A percentile compares a stretch with the other conserved stretches of the same genome.
Conservation (phyloP, 2,888 invertebrate genomes). For the Pachliopta kotzebuea region DNA sequence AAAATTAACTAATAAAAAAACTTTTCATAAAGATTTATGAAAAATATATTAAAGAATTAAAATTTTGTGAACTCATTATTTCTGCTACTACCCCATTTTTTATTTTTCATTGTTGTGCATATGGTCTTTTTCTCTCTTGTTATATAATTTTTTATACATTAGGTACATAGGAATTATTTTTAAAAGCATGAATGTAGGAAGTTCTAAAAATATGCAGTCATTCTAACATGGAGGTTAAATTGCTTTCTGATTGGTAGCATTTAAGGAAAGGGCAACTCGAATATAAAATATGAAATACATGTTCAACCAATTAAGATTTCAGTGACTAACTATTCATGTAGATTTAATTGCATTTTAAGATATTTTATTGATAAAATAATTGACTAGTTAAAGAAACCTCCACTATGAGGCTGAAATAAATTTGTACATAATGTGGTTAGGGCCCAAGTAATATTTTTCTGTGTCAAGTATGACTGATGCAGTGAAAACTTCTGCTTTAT, state of each 20-base stretch:
- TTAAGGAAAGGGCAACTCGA: too few species aligned
- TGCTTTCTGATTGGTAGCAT: not conserved
- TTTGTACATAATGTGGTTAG: too few species aligned
- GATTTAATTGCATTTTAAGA: too few species aligned
- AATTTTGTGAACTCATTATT: slow-evolving; percentile 69
- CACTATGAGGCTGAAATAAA: too few species aligned
- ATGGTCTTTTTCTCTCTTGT: slow-evolving; percentile 25
- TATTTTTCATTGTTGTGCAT: slow-evolving; percentile 62
- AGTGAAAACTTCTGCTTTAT: too few species aligned
- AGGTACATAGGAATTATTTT: not conserved
- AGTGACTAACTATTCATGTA: too few species aligned
- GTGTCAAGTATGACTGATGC: too few species aligned
- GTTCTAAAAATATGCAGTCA: not conserved
- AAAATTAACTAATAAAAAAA: not conserved
- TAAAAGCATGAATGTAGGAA: slow-evolving; percentile 2
- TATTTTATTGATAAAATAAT: too few species aligned
- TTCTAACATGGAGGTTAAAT: not conserved
- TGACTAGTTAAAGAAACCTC: too few species aligned
- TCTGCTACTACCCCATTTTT: slow-evolving; percentile 77
- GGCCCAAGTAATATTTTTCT: too few species aligned
- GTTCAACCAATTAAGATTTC: too few species aligned
- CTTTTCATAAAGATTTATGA: not conserved
- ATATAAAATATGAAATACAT: too few species aligned
- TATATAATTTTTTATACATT: slow-evolving; percentile 1
- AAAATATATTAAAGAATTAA: not conserved